phyloP scores from a whole-genome alignment of 2,888 invertebrate genomes.

The Empis stercorea region DNA sequence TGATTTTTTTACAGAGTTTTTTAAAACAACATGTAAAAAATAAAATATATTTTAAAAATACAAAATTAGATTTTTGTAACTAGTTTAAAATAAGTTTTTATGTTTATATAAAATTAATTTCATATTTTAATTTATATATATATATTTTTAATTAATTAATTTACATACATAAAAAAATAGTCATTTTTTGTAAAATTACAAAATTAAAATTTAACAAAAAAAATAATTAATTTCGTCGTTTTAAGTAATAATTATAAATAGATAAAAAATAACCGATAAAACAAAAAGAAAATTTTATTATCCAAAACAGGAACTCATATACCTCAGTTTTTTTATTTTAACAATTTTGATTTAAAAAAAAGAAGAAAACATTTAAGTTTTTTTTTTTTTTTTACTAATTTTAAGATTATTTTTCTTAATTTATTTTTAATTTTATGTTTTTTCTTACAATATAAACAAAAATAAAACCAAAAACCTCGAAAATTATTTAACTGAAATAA shows the following conservation, averaged over 20 bases:
- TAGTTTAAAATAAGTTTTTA: too few species aligned
- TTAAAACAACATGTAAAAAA: too few species aligned
- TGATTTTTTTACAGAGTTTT: too few species aligned
- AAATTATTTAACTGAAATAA: neutral
- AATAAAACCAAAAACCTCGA: neutral
- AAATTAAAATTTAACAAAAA: neutral
- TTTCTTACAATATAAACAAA: too few species aligned
- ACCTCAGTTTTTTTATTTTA: conserved; percentile 22
- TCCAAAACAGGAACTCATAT: conserved; percentile 31
- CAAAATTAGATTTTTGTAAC: too few species aligned
- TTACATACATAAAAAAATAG: neutral
- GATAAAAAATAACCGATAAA: neutral
- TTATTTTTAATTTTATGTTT: neutral
- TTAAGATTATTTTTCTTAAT: neutral
- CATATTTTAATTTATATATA: neutral
- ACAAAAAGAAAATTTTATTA: neutral
- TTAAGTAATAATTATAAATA: neutral
- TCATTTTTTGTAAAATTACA: neutral
- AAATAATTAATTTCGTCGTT: too few species aligned
- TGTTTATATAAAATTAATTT: too few species aligned
- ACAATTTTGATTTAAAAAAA: neutral
- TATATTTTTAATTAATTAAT: neutral
- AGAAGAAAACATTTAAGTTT: neutral
- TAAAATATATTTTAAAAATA: too few species aligned
- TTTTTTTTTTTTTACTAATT: neutral